Conservation (phyloP, 2,888 invertebrate species). For the Sesia bembeciformis region DNA sequence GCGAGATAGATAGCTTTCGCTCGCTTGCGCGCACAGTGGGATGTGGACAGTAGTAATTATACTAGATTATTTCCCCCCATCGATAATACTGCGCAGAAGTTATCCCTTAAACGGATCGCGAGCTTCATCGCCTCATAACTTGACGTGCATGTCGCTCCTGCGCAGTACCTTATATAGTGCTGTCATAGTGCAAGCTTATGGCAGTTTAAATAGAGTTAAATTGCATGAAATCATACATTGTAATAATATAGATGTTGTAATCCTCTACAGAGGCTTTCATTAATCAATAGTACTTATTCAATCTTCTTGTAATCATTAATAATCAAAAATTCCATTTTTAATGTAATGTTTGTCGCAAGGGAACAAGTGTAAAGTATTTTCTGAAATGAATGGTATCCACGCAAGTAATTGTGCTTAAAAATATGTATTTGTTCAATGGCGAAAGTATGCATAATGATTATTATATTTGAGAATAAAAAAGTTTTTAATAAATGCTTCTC, state of each 20-base stretch:
- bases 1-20: slow-evolving; percentile 5
- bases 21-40: slow-evolving; percentile 2
- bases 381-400: background rate
- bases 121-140: too few relatives aligned
- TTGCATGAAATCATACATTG: background rate
- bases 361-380: slow-evolving; percentile 22
- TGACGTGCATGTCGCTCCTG: background rate
- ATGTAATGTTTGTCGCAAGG: slow-evolving; percentile 68
- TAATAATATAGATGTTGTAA: slow-evolving; percentile 18
- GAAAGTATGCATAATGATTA: too few relatives aligned
- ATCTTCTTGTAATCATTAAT: slow-evolving; percentile 14
- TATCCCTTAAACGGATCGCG: background rate
- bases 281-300: slow-evolving; percentile 50
- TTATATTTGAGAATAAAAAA: too few relatives aligned
- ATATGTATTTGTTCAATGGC: too few relatives aligned
- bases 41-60: background rate
- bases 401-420: too few relatives aligned
- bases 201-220: background rate
- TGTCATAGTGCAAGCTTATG: background rate
- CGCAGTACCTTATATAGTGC: background rate
- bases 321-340: slow-evolving; percentile 43
- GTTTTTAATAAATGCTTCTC: too few relatives aligned
- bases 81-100: background rate
- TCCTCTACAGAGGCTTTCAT: slow-evolving; percentile 54
- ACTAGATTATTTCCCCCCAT: background rate